Evolutionary conservation across 2,113 vertebrate genomes (phyloP), one percentile per base, ranked within the genome.

Genomic region (Uria lomvia): DNA sequence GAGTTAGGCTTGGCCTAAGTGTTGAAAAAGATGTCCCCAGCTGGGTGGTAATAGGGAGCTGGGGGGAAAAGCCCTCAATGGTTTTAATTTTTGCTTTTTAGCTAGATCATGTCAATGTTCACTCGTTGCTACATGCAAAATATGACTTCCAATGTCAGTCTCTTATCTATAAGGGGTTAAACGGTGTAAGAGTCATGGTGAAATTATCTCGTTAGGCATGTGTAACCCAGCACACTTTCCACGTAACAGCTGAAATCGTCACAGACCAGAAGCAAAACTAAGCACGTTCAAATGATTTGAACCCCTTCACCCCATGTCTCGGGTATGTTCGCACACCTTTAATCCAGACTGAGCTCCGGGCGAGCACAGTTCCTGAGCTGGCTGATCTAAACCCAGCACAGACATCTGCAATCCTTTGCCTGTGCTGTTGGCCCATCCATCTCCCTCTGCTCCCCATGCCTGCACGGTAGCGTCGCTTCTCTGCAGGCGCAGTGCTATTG

Each of bases 401-500:
- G 65, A 21, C 14, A 49, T 7, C 43, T 43, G 23, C n/a, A 49
- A 66, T n/a, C 24, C 17, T 65, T n/a, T n/a, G 49, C 60, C 23
- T 53, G 60, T 14, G 12, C 60, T 12, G 30, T 29, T 34, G 38
- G 45, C 58, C n/a, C 47, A 52, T n/a, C 60, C 36, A 22, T 24
- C 59, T 63, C 27, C 45, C n/a, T 38, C 75, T 63, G 15, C 22
- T 15, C 29, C 2, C 3, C 36, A 11, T 34, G 59, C 45, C 58
- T 34, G 75, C 27, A 19, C 0, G 2, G 19, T 17, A 30, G 27
- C 21, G 1, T 74, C 8, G 4, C 87, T 20, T 86, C 55, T 56
- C 76, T 12, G 3, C 73, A 99, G 99, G 65, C 98, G 96, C 93
- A 98, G 97, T 29, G 96, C 99, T 72, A 95, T 99, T 24, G 98